Conservation (phyloP, 2,113 vertebrate genomes). For the Fukomys damarensis region DNA sequence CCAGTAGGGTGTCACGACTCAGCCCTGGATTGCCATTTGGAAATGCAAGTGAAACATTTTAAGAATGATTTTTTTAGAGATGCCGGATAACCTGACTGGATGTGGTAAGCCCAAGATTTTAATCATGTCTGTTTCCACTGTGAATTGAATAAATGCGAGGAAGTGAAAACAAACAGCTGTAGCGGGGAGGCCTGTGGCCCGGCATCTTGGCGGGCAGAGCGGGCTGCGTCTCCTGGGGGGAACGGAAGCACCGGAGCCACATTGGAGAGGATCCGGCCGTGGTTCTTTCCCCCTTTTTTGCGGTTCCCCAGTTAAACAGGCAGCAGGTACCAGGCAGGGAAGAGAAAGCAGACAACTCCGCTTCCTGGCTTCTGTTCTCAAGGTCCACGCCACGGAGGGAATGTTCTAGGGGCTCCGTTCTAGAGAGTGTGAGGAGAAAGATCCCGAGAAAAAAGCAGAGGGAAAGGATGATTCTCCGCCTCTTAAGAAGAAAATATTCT, state of each 20-base stretch:
- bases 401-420: neutral
- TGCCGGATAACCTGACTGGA: neutral
- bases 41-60: neutral
- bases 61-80: neutral
- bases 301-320: neutral
- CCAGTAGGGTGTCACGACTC: rapidly evolving
- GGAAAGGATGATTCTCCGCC: neutral
- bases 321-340: neutral
- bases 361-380: neutral
- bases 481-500: neutral
- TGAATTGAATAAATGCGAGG: neutral
- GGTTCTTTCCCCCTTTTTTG: neutral
- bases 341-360: neutral
- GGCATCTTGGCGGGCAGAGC: neutral
- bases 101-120: neutral
- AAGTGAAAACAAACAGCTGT: neutral
- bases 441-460: neutral
- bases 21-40: neutral
- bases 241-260: neutral
- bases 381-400: neutral
- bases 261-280: neutral
- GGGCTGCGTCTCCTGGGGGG: neutral
- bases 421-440: neutral
- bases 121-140: neutral
- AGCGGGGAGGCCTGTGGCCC: neutral